Conservation (phyloP, 2,113 vertebrate species). For the Peromyscus polionotus region DNA sequence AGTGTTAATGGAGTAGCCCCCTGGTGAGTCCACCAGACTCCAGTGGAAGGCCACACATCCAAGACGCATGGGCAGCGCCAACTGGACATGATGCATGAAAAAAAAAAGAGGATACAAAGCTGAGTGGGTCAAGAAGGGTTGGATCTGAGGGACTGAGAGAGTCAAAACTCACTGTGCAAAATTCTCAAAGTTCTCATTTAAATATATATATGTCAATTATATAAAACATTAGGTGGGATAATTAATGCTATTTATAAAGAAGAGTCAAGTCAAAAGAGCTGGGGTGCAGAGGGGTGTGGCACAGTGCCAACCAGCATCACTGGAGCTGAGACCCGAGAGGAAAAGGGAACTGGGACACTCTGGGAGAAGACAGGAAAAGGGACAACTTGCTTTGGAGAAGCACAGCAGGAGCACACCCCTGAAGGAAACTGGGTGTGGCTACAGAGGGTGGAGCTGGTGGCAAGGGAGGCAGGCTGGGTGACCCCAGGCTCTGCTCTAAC, state of each 20-base stretch:
- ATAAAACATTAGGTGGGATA: background rate
- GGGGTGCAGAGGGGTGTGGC: background rate
- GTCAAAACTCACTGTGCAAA: background rate
- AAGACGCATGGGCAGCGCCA: background rate
- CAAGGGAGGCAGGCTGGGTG: background rate
- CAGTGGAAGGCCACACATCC: background rate
- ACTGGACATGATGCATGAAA: background rate
- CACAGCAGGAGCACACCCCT: background rate
- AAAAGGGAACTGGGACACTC: background rate
- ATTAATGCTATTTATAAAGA: background rate
- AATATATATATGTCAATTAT: background rate
- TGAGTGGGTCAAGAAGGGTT: background rate
- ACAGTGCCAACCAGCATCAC: too few relatives aligned
- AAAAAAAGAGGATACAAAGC: background rate
- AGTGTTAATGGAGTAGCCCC: background rate
- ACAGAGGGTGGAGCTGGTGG: fast-evolving
- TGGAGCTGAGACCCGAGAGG: background rate
- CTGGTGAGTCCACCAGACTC: background rate
- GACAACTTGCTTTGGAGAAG: background rate
- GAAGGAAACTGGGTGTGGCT: background rate
- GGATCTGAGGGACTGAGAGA: background rate
- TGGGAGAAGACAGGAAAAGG: background rate
- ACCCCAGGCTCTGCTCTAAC: fast-evolving
- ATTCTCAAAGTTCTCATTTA: background rate
- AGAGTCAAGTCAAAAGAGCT: background rate